Evolutionary conservation across 2,888 invertebrate species (phyloP).

Genomic region (Lithodes maja): DNA sequence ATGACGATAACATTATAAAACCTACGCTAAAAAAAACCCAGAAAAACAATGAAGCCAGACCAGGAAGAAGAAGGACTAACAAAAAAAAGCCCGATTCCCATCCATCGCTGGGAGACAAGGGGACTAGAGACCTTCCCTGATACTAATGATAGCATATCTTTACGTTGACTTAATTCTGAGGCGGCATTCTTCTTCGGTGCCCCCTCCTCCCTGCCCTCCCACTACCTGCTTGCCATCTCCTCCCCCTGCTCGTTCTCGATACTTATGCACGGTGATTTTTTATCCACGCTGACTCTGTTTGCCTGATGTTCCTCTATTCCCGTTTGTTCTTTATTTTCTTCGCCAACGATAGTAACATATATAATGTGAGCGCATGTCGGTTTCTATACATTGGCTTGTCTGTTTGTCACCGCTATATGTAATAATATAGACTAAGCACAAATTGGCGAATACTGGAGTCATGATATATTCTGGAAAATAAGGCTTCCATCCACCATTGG

Average conservation of each 20-base stretch:
- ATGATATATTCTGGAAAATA: no score
- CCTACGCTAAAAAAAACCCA: background rate
- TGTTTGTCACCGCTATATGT: no score
- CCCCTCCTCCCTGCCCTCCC: background rate
- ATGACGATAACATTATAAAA: background rate
- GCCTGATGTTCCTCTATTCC: background rate
- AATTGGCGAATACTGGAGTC: no score
- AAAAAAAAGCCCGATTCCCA: background rate
- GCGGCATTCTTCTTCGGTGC: background rate
- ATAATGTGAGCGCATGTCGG: no score
- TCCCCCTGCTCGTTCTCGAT: background rate
- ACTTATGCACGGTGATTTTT: background rate
- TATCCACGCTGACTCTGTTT: background rate
- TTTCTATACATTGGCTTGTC: no score
- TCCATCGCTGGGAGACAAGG: background rate
- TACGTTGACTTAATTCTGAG: background rate
- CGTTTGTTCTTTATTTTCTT: background rate
- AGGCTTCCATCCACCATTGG: no score
- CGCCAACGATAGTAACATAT: no score
- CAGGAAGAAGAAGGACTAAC: background rate
- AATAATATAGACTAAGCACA: no score
- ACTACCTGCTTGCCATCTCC: background rate
- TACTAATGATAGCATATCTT: background rate
- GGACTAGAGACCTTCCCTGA: background rate
- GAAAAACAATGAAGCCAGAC: background rate